Evolutionary conservation across 2,888 invertebrate genomes (phyloP).

Genomic region (Tineola bisselliella): DNA sequence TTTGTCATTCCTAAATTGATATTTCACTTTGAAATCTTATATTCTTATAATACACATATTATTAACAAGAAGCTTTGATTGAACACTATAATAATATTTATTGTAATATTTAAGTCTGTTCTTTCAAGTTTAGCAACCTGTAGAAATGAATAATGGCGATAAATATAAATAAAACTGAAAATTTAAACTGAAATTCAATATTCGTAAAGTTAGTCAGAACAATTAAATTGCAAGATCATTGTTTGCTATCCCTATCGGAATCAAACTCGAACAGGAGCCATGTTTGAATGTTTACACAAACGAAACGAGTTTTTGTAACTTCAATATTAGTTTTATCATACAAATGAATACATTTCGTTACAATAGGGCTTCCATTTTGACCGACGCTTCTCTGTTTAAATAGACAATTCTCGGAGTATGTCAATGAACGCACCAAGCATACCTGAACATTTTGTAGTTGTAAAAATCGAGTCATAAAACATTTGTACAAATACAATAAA

Average conservation of each 20-base stretch:
- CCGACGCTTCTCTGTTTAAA: slow-evolving; percentile 50
- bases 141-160: no score
- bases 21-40: background rate
- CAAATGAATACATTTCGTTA: slow-evolving; percentile 66
- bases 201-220: slow-evolving; percentile 2
- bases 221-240: slow-evolving; percentile 8
- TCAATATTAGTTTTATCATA: slow-evolving; percentile 62
- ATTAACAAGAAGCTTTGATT: no score
- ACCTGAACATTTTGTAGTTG: background rate
- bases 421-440: background rate
- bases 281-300: slow-evolving; percentile 39
- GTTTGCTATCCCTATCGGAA: background rate
- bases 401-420: slow-evolving; percentile 31
- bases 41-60: no score
- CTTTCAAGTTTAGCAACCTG: background rate
- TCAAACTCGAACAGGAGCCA: slow-evolving; percentile 7
- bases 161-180: no score
- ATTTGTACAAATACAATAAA: slow-evolving; percentile 5
- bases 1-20: background rate
- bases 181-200: background rate
- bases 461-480: slow-evolving; percentile 6
- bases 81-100: no score
- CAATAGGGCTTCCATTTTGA: slow-evolving; percentile 63
- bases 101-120: no score
- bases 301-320: slow-evolving; percentile 52